Conservation (phyloP, 2,797 vertebrate genomes). For the Acipenser oxyrinchus region DNA sequence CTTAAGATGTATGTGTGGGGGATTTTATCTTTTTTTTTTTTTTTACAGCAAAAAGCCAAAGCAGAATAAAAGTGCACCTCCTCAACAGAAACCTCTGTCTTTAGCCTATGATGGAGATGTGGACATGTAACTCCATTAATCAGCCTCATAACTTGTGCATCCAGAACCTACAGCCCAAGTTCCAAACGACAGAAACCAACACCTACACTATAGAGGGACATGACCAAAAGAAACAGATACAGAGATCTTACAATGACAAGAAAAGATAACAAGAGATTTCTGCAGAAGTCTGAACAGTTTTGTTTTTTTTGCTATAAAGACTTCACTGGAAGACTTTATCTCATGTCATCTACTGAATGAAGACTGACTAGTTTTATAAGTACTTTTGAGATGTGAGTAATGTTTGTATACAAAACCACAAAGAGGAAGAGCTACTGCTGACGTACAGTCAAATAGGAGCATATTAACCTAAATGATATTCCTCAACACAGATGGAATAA, state of each 20-base stretch:
- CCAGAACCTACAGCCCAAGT: constrained; percentile 19
- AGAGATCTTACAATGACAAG: constrained; percentile 14
- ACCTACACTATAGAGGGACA: constrained; percentile 17
- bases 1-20: no score
- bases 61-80: constrained; percentile 71
- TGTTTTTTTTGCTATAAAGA: background rate
- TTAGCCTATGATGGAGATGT: constrained; percentile 91
- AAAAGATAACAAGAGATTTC: constrained; percentile 9
- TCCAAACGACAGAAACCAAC: constrained; percentile 10
- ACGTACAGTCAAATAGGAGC: constrained; percentile 30
- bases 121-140: constrained; percentile 73
- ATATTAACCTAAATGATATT: constrained; percentile 18
- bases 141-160: constrained; percentile 17
- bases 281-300: constrained; percentile 14
- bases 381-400: constrained; percentile 7
- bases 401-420: constrained; percentile 11
- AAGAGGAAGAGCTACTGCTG: constrained; percentile 17
- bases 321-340: constrained; percentile 13
- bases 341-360: constrained; percentile 2
- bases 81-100: constrained; percentile 89
- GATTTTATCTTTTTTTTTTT: constrained; percentile 15
- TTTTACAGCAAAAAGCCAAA: constrained; percentile 73
- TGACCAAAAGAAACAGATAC: background rate
- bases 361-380: constrained; percentile 5
- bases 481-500: constrained; percentile 23